Percentiles rank a stretch among this genome's conserved stretches.
Evolutionary conservation across 2,113 vertebrate species (phyloP).

Genomic region (Nothoprocta pentlandii): DNA sequence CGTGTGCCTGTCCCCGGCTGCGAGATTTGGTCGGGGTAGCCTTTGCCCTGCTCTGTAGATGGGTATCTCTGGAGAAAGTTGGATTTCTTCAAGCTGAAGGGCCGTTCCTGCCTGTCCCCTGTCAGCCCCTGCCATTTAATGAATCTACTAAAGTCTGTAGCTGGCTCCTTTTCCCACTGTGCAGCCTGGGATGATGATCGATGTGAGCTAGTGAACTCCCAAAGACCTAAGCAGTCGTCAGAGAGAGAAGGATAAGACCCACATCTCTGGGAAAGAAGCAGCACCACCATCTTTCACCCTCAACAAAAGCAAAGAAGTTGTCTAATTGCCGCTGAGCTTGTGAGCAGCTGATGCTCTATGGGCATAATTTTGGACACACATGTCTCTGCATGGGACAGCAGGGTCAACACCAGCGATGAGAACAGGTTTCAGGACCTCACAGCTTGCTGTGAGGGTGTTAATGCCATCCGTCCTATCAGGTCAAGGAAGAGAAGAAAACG

Average conservation of each 20-base stretch:
- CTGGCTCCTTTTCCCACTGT: neutral
- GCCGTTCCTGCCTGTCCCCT: neutral
- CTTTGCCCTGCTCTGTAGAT: conserved; percentile 22
- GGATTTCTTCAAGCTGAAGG: neutral
- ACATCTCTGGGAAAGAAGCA: neutral
- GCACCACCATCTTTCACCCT: neutral
- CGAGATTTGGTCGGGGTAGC: neutral
- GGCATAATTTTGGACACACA: neutral
- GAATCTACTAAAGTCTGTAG: neutral
- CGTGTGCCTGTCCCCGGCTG: neutral
- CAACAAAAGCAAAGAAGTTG: neutral
- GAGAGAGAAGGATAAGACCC: neutral
- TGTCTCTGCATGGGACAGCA: neutral
- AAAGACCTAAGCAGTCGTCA: neutral
- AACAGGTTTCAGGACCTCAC: neutral
- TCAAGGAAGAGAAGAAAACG: neutral
- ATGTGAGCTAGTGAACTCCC: neutral
- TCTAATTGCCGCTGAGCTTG: neutral
- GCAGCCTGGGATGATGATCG: neutral
- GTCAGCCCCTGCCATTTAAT: neutral
- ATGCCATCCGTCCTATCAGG: neutral
- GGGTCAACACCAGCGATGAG: neutral
- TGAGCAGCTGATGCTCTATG: neutral
- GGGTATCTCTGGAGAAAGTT: conserved; percentile 5
- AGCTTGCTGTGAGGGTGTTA: neutral